Evolutionary conservation across 35 echinoderm and acorn worm genomes (phyloP), one percentile per base, ranked within the genome.

Genomic region (Ophioderma brevispina): DNA sequence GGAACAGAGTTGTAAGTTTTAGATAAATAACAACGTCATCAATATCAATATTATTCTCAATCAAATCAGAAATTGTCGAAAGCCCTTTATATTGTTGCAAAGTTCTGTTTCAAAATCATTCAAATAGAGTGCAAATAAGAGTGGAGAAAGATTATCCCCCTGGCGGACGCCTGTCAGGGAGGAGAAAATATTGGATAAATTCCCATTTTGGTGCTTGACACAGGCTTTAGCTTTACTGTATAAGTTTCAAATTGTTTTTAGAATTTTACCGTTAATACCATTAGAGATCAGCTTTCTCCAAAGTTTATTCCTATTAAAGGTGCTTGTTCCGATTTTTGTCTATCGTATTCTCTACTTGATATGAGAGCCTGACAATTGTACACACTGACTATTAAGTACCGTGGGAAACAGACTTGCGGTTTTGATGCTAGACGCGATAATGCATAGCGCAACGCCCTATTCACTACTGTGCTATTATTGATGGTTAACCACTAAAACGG

Each of bases 31-130:
- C 80, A 39, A 33, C 38, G 37, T 81, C 80, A 81, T 81, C 80
- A 81, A 39, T 5, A 25, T 8, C 80, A 36, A 81, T 38, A 35
- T 81, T 37, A 13, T 81, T 81, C 36, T 81, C 80, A 81, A 81
- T 81, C 36, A 37, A 81, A 37, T 81, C 80, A 35, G 80, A 81
- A 4, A 81, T 23, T 23, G 31, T 81, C 10, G 80, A 37, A 39
- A 81, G 37, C 30, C 80, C 80, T 39, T 37, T 37, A 38, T 81
- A 36, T 39, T 81, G 3, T 39, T 81, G 28, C 32, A 23, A 35
- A 81, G 36, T 39, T 81, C 80, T 37, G 80, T 37, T 38, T 81
- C 80, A 81, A 81, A 37, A 81, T 81, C 31, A 81, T 81, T 81
- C 37, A 36, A 39, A 38, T 81, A 81, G 13, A 81, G 80, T 36